Evolutionary conservation across 92 coral and sea anemone genomes (phyloP), one percentile per base, ranked within the genome.

Genomic region (Umimayanthus kanabou): DNA sequence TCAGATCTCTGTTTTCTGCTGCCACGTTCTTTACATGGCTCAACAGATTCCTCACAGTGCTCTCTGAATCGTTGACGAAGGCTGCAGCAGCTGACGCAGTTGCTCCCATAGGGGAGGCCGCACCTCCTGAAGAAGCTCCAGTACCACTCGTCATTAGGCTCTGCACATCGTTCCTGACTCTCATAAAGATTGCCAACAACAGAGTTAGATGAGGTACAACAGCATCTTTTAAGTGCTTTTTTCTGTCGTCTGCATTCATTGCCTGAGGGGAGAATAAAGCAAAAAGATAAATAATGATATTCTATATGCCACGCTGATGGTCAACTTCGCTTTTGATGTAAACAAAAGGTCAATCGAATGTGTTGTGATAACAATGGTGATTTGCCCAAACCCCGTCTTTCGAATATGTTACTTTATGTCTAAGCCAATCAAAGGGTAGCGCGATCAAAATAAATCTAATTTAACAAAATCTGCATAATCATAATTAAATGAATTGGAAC

Each of bases 1-100:
- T 73, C 77, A 73, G 77, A 73, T 73, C 77, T 28, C 77, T 73
- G 77, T 73, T 73, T 73, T 73, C 77, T 73, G 23, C 77, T 5
- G 9, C 20, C 42, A 26, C 45, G 18, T 37, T 37, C 30, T 73
- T 45, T 22, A 73, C 6, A 9, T 13, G 77, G 4, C 39, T 73
- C 18, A 4, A 4, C 45, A 73, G 42, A 26, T 43, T 26, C 9
- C 77, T 26, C 7, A 73, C 77, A 37, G 77, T 73, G 42, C 77
- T 73, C 28, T 73, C 77, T 28, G 77, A 28, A 73, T 73, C 77
- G 22, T 37, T 28, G 18, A 73, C 18, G 9, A 73, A 73, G 13
- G 39, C 77, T 30, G 77, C 4, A 73, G 22, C 77, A 37, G 77
- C 42, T 37, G 42, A 28, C 8, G 77, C 77, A 28, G 39, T 28